Conservation (phyloP, 2,113 vertebrate species). For the Platysteira castanea region DNA sequence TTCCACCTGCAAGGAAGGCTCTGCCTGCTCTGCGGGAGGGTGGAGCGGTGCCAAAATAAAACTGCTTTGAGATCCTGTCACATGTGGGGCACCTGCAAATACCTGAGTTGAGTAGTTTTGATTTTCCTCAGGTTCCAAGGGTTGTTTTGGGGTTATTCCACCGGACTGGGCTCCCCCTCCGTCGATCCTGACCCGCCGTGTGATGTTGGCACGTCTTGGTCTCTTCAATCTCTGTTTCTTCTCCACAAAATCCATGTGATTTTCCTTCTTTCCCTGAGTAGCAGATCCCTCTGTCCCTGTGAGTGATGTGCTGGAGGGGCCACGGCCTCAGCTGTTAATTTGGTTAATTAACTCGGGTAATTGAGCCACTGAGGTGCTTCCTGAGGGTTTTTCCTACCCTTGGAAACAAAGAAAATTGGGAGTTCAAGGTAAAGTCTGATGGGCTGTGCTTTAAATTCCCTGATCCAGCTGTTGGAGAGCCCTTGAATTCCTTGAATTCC, state of each 20-base stretch:
- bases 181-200: background rate
- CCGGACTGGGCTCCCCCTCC: background rate
- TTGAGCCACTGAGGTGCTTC: background rate
- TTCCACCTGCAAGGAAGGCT: background rate
- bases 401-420: background rate
- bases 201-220: fast-evolving
- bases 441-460: background rate
- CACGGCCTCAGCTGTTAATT: background rate
- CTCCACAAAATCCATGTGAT: background rate
- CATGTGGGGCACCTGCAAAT: background rate
- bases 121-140: background rate
- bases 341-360: background rate
- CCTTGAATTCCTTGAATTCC: background rate
- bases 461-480: background rate
- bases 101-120: fast-evolving
- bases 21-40: background rate
- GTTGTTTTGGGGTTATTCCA: background rate
- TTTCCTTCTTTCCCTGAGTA: too few relatives aligned
- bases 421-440: background rate
- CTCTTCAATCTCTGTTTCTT: background rate
- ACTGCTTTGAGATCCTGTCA: background rate
- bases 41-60: background rate
- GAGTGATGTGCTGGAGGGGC: background rate
- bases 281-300: background rate
- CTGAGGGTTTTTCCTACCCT: background rate